Conservation (phyloP, 2,113 vertebrate species). For the Erpornis zantholeuca region DNA sequence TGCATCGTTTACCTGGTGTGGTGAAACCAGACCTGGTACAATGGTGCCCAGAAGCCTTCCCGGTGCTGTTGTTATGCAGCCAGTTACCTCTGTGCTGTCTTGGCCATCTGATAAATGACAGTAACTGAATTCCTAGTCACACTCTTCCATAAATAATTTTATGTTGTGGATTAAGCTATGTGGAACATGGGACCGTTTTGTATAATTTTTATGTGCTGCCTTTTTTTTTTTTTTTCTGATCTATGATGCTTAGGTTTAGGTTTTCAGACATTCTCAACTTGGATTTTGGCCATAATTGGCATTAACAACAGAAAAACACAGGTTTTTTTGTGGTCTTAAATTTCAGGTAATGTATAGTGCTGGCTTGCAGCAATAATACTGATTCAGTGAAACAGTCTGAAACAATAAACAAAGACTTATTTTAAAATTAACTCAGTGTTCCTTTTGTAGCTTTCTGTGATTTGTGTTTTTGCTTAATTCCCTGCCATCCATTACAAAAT, state of each 20-base stretch:
- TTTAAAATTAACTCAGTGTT: not conserved
- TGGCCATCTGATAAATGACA: constrained; percentile 28
- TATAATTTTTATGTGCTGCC: not conserved
- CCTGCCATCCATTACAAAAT: not conserved
- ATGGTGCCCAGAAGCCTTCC: not conserved
- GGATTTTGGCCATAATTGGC: not conserved
- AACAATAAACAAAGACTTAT: not conserved
- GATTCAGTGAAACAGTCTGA: not conserved
- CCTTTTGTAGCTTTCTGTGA: not conserved
- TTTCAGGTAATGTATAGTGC: not conserved
- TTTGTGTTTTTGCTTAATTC: not conserved
- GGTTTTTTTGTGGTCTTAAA: not conserved
- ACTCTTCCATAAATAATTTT: constrained; percentile 22
- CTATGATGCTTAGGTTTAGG: not conserved
- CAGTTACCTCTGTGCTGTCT: not conserved
- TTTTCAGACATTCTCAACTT: not conserved
- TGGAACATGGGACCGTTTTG: not conserved
- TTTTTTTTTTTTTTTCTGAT: not conserved
- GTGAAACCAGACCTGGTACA: not conserved
- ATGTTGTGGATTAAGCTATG: constrained; percentile 10
- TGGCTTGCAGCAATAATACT: not conserved
- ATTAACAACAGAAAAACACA: not conserved
- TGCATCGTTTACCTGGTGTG: not conserved
- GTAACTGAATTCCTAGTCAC: constrained; percentile 28
- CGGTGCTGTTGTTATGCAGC: not conserved